Conservation (phyloP, 2,113 vertebrate species). For the Amphiprion percula region DNA sequence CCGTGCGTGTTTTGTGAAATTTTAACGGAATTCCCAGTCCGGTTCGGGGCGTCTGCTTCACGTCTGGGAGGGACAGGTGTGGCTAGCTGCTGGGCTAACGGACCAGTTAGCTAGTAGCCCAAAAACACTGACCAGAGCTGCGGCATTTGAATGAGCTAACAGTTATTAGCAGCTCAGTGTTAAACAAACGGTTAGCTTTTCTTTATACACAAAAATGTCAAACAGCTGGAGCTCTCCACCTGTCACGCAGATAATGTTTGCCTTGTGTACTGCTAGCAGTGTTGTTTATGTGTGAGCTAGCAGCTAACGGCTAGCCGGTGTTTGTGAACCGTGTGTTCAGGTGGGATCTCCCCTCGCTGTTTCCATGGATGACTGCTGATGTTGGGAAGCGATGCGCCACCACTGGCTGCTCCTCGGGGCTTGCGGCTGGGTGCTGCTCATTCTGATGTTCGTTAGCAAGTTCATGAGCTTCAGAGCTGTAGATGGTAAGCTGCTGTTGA, state of each 20-base stretch:
- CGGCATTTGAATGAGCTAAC: background rate
- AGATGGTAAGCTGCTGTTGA: slow-evolving; percentile 84
- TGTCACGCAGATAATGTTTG: background rate
- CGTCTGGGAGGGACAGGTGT: slow-evolving; percentile 23
- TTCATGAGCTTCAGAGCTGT: slow-evolving; percentile 92
- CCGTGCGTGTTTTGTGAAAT: background rate
- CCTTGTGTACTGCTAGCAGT: too few species aligned
- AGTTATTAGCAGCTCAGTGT: background rate
- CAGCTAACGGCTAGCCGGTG: background rate
- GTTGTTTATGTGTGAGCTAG: background rate
- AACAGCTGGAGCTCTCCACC: background rate
- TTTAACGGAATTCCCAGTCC: background rate
- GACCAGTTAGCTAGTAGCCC: slow-evolving; percentile 3
- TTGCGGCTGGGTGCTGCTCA: slow-evolving; percentile 97
- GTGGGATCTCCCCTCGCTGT: background rate
- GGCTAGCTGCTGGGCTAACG: slow-evolving; percentile 42
- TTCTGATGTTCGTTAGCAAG: slow-evolving; percentile 96
- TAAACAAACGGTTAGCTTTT: background rate
- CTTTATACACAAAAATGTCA: too few species aligned
- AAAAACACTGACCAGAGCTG: background rate
- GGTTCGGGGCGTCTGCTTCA: background rate
- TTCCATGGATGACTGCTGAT: slow-evolving; percentile 72
- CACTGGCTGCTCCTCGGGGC: slow-evolving; percentile 95
- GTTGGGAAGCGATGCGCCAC: slow-evolving; percentile 91
- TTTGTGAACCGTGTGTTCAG: background rate